Conservation (phyloP, 2,888 invertebrate species). For the Pseudolycoriella hygida region DNA sequence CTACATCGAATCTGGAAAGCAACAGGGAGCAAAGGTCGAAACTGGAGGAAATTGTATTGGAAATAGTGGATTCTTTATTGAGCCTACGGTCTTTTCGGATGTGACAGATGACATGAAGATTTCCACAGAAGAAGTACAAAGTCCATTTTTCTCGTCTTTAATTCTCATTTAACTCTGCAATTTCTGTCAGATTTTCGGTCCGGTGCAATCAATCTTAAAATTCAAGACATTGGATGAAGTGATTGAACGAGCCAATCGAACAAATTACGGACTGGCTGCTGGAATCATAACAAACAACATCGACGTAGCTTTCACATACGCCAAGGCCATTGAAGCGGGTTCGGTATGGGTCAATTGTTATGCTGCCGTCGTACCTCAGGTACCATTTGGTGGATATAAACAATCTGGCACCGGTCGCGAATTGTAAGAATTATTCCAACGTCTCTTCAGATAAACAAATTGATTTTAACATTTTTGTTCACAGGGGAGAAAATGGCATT, state of each 20-base stretch:
- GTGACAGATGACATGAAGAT: constrained; percentile 62
- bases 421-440: constrained; percentile 31
- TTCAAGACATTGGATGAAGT: constrained; percentile 61
- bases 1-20: constrained; percentile 58
- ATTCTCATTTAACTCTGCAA: neutral
- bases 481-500: constrained; percentile 59
- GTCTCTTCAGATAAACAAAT: too few species aligned
- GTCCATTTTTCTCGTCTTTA: neutral
- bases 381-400: constrained; percentile 81
- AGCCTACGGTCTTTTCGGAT: constrained; percentile 65
- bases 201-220: constrained; percentile 71
- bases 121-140: constrained; percentile 49
- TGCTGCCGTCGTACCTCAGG: constrained; percentile 36
- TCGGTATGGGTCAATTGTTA: constrained; percentile 52
- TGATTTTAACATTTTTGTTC: constrained; percentile 16
- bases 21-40: constrained; percentile 60
- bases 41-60: constrained; percentile 57
- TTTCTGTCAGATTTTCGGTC: constrained; percentile 62
- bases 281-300: constrained; percentile 67
- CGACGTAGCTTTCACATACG: constrained; percentile 54
- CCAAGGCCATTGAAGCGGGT: constrained; percentile 59
- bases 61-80: constrained; percentile 51
- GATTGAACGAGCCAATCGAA: constrained; percentile 63
- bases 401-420: constrained; percentile 76
- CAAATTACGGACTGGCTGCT: constrained; percentile 65